Conservation (phyloP, 2,113 vertebrate genomes). For the Tyrannus savana region DNA sequence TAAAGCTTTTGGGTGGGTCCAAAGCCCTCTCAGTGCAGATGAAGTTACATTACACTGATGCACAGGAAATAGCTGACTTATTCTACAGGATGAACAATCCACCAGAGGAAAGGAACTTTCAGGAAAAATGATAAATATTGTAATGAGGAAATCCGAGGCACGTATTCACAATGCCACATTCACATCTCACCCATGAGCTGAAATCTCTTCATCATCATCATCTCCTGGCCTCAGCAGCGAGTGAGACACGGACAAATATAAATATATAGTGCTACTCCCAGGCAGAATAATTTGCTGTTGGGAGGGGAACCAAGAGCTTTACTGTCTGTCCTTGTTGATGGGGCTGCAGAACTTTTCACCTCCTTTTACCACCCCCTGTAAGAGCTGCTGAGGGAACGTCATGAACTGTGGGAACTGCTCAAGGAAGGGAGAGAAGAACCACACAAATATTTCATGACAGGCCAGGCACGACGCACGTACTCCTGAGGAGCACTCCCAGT, state of each 20-base stretch:
- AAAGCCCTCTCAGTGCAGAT: background rate
- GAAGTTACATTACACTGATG: slow-evolving; percentile 31
- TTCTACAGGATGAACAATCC: slow-evolving; percentile 60
- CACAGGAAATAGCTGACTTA: slow-evolving; percentile 61
- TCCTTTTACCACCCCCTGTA: background rate
- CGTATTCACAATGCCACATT: slow-evolving; percentile 33
- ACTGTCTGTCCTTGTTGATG: background rate
- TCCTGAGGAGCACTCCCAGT: background rate
- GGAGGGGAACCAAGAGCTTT: background rate
- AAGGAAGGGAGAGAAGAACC: background rate
- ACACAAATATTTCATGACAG: background rate
- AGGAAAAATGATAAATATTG: slow-evolving; percentile 61
- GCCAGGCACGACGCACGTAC: background rate
- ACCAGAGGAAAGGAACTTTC: slow-evolving; percentile 61
- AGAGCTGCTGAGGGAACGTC: background rate
- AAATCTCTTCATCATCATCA: background rate
- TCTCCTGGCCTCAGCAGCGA: background rate
- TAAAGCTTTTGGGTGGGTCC: background rate
- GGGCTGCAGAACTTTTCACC: background rate
- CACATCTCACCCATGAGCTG: background rate
- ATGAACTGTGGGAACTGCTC: background rate
- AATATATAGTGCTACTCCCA: background rate
- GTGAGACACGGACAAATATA: background rate
- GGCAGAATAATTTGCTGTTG: background rate
- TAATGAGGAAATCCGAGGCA: slow-evolving; percentile 55